A percentile compares a stretch with the other conserved stretches of the same genome.
Conservation (phyloP, 2,888 invertebrate species). For the Drosophila colorata region DNA sequence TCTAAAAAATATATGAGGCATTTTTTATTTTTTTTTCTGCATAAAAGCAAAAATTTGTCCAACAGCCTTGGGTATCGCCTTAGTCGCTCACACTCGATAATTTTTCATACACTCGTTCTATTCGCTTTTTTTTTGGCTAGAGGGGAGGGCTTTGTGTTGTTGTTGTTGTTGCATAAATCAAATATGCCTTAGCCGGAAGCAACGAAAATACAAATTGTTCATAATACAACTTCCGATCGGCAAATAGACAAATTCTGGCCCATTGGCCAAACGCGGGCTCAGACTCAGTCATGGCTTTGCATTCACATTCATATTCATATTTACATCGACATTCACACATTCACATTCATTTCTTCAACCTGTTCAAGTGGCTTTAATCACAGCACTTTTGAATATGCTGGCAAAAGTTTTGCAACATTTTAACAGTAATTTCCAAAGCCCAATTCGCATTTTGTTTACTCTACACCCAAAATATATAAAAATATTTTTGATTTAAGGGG, state of each 20-base stretch:
- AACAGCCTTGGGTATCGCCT: not conserved
- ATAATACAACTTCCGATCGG: conserved; percentile 67
- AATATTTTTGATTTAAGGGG: too few relatives aligned
- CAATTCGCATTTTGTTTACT: conserved; percentile 55
- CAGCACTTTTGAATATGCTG: not conserved
- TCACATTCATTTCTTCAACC: not conserved
- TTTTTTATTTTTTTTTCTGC: too few relatives aligned
- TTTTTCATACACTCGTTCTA: too few relatives aligned
- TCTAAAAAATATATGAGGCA: too few relatives aligned
- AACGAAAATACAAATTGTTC: conserved; percentile 65
- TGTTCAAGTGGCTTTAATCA: conserved; percentile 41
- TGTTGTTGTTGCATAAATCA: conserved; percentile 58
- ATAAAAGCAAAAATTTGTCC: too few relatives aligned
- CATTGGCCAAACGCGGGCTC: not conserved
- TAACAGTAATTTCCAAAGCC: conserved; percentile 59
- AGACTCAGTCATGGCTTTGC: not conserved
- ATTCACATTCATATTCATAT: conserved; percentile 2
- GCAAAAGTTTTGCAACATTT: conserved; percentile 40
- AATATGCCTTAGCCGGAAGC: conserved; percentile 63
- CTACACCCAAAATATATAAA: not conserved
- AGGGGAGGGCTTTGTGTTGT: not conserved
- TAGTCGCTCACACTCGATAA: not conserved
- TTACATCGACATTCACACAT: not conserved
- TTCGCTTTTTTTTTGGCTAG: not conserved
- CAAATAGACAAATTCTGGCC: conserved; percentile 34